Base-by-base conservation (phyloP, 2,888 invertebrate genomes). In the Drosophila aldrichi region DNA sequence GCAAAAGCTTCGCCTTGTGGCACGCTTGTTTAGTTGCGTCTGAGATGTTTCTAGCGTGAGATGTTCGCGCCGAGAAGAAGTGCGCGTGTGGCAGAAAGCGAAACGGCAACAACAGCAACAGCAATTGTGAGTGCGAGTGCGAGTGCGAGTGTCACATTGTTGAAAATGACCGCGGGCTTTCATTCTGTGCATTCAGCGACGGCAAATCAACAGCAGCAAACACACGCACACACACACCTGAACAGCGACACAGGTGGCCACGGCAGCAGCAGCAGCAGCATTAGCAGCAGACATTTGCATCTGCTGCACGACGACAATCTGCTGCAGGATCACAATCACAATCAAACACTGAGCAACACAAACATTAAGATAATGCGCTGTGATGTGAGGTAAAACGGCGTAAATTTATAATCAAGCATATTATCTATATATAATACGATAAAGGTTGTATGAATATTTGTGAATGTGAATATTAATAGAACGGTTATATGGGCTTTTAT, bases 1-100 rank as follows among this genome's bases (percentile, higher is more conserved):
- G 25, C 52, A 36, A 82, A 85, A 86, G 85, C 84, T 85, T 81
- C 77, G 61, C 68, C 70, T 77, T 58, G 62, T 34, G 51, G 58
- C 64, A 34, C 77, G 38, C 40, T 78, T 78, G 77, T 83, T 90
- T 89, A 91, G 91, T 91, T 86, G 88, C 80, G 67, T 80, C 80
- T 91, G 91, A 91, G 91, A 90, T 91, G 91, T 85, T 89, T 89
- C 84, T 83, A 81, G 81, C 90, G 90, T 90, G 91, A 91, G 90
- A 91, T 91, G 91, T 91, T 86, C 80, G 80, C 89, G 81, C 69
- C 79, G 81, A 81, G 82, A 82, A 79, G 81, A 79, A 84, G 81
- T 86, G 82, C 85, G 85, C 86, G 88, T 58, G 82, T 87, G 74
- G 82, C 72, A 67, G 81, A 83, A 70, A 88, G 68, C 38, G 86